These are phyloP conservation scores for Drosophila paranaensis DNA, from an alignment of 2,888 invertebrate genomes.

Conservation along the genomic window DNA sequence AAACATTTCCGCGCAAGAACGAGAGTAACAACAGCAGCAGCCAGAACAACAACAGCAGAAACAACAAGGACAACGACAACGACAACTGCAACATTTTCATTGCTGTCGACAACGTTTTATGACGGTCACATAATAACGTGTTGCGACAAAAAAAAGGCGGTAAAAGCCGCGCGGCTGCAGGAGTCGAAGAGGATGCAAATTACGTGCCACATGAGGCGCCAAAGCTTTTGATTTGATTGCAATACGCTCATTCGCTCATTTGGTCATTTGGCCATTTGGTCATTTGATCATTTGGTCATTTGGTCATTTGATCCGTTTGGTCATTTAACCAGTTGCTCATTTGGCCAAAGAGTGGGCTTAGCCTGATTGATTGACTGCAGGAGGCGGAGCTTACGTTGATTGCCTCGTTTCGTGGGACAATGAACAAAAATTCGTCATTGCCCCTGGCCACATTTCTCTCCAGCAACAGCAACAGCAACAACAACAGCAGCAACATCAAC, in stretches of 20 bases:
- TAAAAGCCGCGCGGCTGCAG: conserved; percentile 26
- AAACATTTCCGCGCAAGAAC: conserved; percentile 54
- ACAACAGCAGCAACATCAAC: conserved; percentile 32
- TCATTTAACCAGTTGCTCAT: conserved; percentile 16
- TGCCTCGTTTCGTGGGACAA: conserved; percentile 44
- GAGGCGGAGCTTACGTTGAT: conserved; percentile 5
- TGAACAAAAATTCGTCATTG: conserved; percentile 84
- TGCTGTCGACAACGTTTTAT: conserved; percentile 68
- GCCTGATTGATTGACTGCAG: conserved; percentile 49
- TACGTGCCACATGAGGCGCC: conserved; percentile 67
- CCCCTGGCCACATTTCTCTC: conserved; percentile 82
- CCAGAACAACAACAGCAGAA: conserved; percentile 10
- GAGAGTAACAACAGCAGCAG: conserved; percentile 50
- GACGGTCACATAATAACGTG: conserved; percentile 74
- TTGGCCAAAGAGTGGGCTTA: conserved; percentile 10
- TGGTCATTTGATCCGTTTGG: conserved; percentile 15
- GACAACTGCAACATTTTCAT: conserved; percentile 41
- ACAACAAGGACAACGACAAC: conserved; percentile 19
- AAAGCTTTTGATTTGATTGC: conserved; percentile 74
- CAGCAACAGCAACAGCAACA: conserved; percentile 22
- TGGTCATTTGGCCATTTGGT: conserved; percentile 4
- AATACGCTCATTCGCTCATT: conserved; percentile 33
- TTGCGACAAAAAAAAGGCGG: conserved; percentile 40
- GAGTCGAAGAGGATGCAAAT: conserved; percentile 62
- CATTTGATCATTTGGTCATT: conserved; percentile 15